Conservation (phyloP, 2,797 vertebrate species). For the Distichodus sexfasciatus region DNA sequence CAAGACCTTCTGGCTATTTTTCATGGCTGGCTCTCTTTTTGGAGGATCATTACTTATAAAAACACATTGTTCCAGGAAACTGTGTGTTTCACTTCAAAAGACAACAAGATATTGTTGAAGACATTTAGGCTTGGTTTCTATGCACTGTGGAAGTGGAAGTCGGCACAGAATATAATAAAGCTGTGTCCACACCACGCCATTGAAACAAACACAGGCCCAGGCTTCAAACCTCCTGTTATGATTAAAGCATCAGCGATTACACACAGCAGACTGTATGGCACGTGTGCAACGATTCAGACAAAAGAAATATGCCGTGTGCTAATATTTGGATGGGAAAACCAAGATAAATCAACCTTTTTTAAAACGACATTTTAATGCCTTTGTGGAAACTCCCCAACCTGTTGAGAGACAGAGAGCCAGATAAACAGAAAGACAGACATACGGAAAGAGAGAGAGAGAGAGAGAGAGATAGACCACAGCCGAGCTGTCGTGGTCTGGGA, state of each 20-base stretch:
- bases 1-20: constrained; percentile 41
- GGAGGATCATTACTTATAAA: constrained; percentile 52
- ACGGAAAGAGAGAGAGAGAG: constrained; percentile 8
- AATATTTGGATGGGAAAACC: neutral
- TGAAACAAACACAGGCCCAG: neutral
- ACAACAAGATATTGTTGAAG: constrained; percentile 47
- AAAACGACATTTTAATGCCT: constrained; percentile 14
- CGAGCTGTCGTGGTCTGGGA: constrained; percentile 23
- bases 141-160: constrained; percentile 31
- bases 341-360: neutral
- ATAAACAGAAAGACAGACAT: constrained; percentile 7
- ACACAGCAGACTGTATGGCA: neutral
- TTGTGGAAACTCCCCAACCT: constrained; percentile 21
- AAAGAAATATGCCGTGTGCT: neutral
- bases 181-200: neutral
- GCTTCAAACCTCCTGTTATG: too few species aligned
- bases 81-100: constrained; percentile 45
- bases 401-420: constrained; percentile 19
- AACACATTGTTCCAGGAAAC: constrained; percentile 54
- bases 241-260: neutral
- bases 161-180: constrained; percentile 11
- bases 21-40: constrained; percentile 43
- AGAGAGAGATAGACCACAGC: constrained; percentile 2
- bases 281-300: neutral
- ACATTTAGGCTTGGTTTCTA: constrained; percentile 49